phyloP scores from a whole-genome alignment of 2,113 vertebrate genomes.

The Pongo abelii region DNA sequence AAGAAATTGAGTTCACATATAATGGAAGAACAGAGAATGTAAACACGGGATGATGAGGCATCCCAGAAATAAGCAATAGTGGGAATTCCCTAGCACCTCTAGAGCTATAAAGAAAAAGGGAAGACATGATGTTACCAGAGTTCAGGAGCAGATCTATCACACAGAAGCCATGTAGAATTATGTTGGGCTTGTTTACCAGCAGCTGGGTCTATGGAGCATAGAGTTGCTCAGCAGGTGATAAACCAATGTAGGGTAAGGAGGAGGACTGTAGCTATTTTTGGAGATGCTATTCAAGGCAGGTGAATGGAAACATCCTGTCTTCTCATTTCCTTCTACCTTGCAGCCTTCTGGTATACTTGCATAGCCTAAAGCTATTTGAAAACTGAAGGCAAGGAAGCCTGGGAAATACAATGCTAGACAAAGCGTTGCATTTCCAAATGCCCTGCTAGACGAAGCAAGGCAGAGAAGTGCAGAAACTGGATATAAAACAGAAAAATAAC shows the following conservation, averaged over 20 bases:
- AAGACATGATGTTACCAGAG: background rate
- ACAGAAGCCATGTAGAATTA: background rate
- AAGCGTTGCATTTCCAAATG: too few relatives aligned
- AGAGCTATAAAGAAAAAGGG: background rate
- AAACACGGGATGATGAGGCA: background rate
- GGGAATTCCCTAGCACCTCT: background rate
- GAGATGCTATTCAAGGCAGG: background rate
- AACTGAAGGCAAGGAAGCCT: background rate
- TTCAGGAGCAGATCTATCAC: background rate
- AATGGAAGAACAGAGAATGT: background rate
- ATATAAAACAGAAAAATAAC: background rate
- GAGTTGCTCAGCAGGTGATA: background rate
- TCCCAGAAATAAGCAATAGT: background rate
- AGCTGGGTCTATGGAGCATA: background rate
- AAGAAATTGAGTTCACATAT: background rate
- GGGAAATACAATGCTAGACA: background rate
- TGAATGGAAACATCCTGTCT: background rate
- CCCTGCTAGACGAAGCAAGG: background rate
- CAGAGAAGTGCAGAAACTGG: background rate
- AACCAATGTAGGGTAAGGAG: accelerated
- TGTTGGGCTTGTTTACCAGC: background rate
- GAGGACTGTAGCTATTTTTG: background rate
- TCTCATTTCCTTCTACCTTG: background rate
- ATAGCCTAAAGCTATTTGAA: background rate
- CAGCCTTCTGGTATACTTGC: background rate